Percentiles rank a stretch among this genome's conserved stretches.
Conservation (phyloP, 2,888 invertebrate genomes). For the Syritta pipiens region DNA sequence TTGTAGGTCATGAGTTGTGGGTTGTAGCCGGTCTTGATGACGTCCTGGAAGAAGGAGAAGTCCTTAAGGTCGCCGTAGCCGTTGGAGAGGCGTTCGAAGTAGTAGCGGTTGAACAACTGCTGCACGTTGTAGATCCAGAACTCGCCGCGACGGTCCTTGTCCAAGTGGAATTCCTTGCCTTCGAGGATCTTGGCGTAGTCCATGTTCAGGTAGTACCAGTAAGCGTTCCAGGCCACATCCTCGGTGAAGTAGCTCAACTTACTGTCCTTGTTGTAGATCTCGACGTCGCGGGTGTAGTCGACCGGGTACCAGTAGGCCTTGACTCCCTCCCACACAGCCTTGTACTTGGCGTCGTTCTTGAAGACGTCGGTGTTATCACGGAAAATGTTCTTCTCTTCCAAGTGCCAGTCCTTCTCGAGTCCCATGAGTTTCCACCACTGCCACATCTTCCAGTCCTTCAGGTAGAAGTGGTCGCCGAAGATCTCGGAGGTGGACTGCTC, state of each 20-base stretch:
- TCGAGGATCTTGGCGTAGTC: conserved; percentile 85
- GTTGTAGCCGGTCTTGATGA: conserved; percentile 82
- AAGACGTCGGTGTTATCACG: conserved; percentile 74
- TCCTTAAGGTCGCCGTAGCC: conserved; percentile 84
- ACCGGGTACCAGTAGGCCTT: conserved; percentile 78
- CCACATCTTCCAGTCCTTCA: conserved; percentile 75
- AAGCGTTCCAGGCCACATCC: conserved; percentile 85
- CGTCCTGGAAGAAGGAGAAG: conserved; percentile 80
- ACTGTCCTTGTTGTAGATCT: conserved; percentile 81
- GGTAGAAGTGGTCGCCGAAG: conserved; percentile 5
- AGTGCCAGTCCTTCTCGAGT: conserved; percentile 73
- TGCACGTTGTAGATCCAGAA: conserved; percentile 84
- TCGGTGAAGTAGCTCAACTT: conserved; percentile 86
- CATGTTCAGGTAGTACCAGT: conserved; percentile 83
- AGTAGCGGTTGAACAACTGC: conserved; percentile 86
- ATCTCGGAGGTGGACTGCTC: conserved; percentile 70
- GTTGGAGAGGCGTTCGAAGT: conserved; percentile 87
- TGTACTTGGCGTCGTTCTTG: conserved; percentile 72
- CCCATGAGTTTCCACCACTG: conserved; percentile 77
- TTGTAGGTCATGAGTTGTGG: conserved; percentile 84
- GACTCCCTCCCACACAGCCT: conserved; percentile 71
- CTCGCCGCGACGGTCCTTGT: conserved; percentile 84
- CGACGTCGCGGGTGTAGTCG: conserved; percentile 82
- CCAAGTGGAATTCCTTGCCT: conserved; percentile 80
- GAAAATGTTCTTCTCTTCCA: conserved; percentile 72